Conservation (phyloP, 1,140 invertebrate species). For the Drosophila obscura region DNA sequence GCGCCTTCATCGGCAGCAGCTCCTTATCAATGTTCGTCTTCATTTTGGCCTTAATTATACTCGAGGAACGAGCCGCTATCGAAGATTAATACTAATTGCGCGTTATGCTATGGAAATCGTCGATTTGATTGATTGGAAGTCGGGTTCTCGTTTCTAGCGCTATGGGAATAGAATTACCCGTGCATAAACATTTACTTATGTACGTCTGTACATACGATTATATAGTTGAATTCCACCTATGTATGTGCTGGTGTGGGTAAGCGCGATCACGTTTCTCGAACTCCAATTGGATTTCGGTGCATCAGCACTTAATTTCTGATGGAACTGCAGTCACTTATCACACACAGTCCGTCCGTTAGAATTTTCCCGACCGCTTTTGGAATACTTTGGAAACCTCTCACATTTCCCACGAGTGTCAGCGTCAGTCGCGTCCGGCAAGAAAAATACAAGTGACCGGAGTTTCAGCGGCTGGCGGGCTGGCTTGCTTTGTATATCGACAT, state of each 20-base stretch:
- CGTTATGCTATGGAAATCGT: neutral
- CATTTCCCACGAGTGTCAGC: conserved; percentile 9
- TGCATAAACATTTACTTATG: conserved; percentile 3
- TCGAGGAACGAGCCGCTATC: conserved; percentile 8
- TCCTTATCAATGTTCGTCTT: conserved; percentile 87
- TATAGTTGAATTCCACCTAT: too few relatives aligned
- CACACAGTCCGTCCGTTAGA: conserved; percentile 19
- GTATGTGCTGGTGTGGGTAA: conserved; percentile 3
- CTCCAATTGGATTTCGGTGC: conserved; percentile 26
- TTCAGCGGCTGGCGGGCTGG: too few relatives aligned
- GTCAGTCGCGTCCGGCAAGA: conserved; percentile 2
- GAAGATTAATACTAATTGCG: conserved; percentile 35
- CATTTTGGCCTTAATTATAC: conserved; percentile 50
- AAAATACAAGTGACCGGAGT: neutral
- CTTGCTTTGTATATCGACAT: too few relatives aligned
- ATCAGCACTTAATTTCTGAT: conserved; percentile 17
- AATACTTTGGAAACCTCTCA: conserved; percentile 9
- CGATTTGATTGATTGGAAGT: neutral
- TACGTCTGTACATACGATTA: neutral
- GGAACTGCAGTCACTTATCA: conserved; percentile 9
- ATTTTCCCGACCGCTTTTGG: neutral
- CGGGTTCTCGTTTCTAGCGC: too few relatives aligned
- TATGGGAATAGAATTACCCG: neutral
- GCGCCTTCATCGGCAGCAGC: conserved; percentile 92
- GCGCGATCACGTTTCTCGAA: conserved; percentile 62